Evolutionary conservation across 1,140 invertebrate species (phyloP), one percentile per base, ranked within the genome.

Genomic region (Asobara japonica): DNA sequence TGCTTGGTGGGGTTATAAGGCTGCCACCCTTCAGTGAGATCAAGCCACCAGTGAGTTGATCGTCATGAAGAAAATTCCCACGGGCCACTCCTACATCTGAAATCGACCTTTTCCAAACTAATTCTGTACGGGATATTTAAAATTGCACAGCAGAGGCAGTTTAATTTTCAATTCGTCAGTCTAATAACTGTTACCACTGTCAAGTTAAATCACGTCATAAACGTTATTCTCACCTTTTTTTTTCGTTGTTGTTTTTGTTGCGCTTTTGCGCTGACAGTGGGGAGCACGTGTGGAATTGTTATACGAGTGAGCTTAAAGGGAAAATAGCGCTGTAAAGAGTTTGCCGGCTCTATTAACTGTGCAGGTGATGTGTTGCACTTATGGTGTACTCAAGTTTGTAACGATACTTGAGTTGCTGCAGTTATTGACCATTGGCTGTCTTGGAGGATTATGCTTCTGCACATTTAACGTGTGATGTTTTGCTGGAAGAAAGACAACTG

Each of bases 91-190:
- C 60, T 62, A 16, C 29, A 62, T 62, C 7, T 62, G 31, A 11
- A 62, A 27, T 62, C 60, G 60, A 62, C 29, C 60, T 62, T 62
- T 62, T 62, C 60, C 16, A 6, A 29, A n/a, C n/a, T n/a, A n/a
- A 62, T 27, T 31, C 20, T 10, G 51, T 31, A 62, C 60, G 22
- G 13, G 22, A 27, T 56, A 56, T 56, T 25, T 11, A 7, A 56
- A 31, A 62, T 31, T 62, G 60, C 13, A 30, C 27, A 16, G 31
- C 27, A 62, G 20, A 22, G 25, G 51, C 10, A 18, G 31, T 27
- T 29, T 18, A 13, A n/a, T 62, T 62, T 56, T 62, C 27, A 62
- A 62, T 62, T n/a, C 11, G 25, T 62, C 27, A 62, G 27, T 62
- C 60, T 62, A 56, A 56, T 56, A 56, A 56, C 22, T 56, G 22